Evolutionary conservation across 1,140 invertebrate species (phyloP), one percentile per base, ranked within the genome.

Genomic region (Acromyrmex echinatior): DNA sequence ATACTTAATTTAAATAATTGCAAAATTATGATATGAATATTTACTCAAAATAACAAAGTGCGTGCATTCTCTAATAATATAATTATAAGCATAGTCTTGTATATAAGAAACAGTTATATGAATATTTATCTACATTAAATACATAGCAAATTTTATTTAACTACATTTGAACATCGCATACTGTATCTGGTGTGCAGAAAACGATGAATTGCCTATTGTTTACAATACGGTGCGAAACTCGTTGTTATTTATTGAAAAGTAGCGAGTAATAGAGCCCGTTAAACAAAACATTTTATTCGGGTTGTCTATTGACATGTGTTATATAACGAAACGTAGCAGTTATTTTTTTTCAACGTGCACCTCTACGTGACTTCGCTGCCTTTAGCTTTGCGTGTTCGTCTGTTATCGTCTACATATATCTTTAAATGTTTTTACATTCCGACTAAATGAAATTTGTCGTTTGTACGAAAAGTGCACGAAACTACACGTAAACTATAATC

Each of bases 181-280:
- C 3, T 18, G 28, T 12, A 49, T 65, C n/a, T 25, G 12, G 78
- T 14, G n/a, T 5, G 28, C 21, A 45, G 45, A 56, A 45, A 80
- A 68, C 62, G 63, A 14, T 21, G n/a, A 45, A 68, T 70, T 49
- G 49, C 56, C 78, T 28, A 71, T 65, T 79, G 76, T 79, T 18
- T 65, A n/a, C 2, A 51, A 51, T 51, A 51, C 49, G 3, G 28
- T 31, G 78, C 14, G 28, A 80, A 49, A 39, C 28, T 53, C 21
- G 78, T 45, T 71, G 10, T 81, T 81, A 65, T 81, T 71, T 81
- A 56, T 71, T 39, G 65, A 70, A 81, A 70, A 81, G 78, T 70
- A 71, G 5, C 28, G 49, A 56, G 31, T 81, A 81, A 71, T 81
- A 53, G 45, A 80, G n/a, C n/a, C n/a, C 28, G 9, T 81, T 14